Conservation (phyloP, 2,888 invertebrate genomes). For the Drosophila paracracens region DNA sequence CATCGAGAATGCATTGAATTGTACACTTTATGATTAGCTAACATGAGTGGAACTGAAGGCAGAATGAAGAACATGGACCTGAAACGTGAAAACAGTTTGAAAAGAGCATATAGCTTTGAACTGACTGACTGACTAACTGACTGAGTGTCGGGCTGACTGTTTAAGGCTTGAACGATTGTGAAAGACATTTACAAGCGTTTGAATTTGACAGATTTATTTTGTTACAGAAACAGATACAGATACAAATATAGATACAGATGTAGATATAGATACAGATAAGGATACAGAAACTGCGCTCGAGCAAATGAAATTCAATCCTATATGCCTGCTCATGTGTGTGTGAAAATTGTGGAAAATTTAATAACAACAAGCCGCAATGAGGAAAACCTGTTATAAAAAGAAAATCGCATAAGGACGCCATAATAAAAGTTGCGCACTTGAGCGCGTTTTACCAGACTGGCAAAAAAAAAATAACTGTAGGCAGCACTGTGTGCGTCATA, state of each 20-base stretch:
- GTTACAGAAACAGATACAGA: slow-evolving; percentile 65
- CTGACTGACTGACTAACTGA: neutral
- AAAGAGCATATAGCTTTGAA: slow-evolving; percentile 40
- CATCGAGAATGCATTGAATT: slow-evolving; percentile 51
- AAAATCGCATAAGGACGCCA: slow-evolving; percentile 67
- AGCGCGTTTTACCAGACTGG: slow-evolving; percentile 48
- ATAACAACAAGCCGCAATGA: slow-evolving; percentile 69
- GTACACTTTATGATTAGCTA: slow-evolving; percentile 71
- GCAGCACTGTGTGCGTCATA: slow-evolving; percentile 21
- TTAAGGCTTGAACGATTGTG: slow-evolving; percentile 33
- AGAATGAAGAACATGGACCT: slow-evolving; percentile 3
- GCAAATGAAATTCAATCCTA: slow-evolving; percentile 59
- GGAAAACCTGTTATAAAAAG: slow-evolving; percentile 44
- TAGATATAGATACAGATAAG: neutral
- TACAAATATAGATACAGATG: slow-evolving; percentile 43
- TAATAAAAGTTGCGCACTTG: slow-evolving; percentile 60
- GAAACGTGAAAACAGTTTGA: slow-evolving; percentile 41
- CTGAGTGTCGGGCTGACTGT: slow-evolving; percentile 14
- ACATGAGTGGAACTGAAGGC: slow-evolving; percentile 30
- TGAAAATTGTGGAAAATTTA: slow-evolving; percentile 51
- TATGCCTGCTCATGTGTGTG: slow-evolving; percentile 2
- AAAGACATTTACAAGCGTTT: slow-evolving; percentile 76
- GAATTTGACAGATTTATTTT: slow-evolving; percentile 79
- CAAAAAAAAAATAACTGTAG: neutral
- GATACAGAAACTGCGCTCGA: slow-evolving; percentile 51